Base-by-base conservation (phyloP, 2,888 invertebrate genomes). In the Pseudanteris insignis region DNA sequence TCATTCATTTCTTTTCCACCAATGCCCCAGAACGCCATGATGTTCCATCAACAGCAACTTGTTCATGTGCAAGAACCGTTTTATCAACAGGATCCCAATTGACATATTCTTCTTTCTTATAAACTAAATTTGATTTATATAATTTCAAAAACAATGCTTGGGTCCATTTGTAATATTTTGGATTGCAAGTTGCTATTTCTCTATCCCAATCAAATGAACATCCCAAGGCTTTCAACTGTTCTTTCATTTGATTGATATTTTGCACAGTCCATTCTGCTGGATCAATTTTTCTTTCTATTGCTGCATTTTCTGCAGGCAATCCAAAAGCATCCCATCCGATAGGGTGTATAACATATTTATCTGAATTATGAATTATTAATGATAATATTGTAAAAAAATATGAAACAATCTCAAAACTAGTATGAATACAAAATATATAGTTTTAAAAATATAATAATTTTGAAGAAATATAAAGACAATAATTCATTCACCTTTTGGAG, bases 301-400 rank as follows among this genome's bases (percentile, higher is more conserved):
- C 99, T 37, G 99, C 99, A 85, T 99, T 99, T 82, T 99, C 99
- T 2, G 99, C 99, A 1, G 99, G 99, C 41, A 99, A 82, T 2
- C 99, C 99, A 85, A 99, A 99, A 0, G 97, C 93, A 85, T 99
- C 99, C 96, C 97, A 99, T 0, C 99, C 99, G 82, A 99, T 97
- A 0, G 99, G 99, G 81, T 98, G 97, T 58, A 98, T 85, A 0
- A 89, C 87, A 81, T 86, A 67, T 59, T 76, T 75, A 13, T 77
- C 79, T 78, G n/a, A n/a, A n/a, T n/a, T n/a, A n/a, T n/a, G n/a
- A n/a, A n/a, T n/a, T n/a, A n/a, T n/a, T n/a, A n/a, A n/a, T n/a
- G n/a, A n/a, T n/a, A n/a, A n/a, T n/a, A n/a, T n/a, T n/a, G n/a
- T n/a, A n/a, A n/a, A n/a, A n/a, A n/a, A n/a, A n/a, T n/a, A n/a